Evolutionary conservation across 2,113 vertebrate species (phyloP), one percentile per base, ranked within the genome.

Genomic region (rabbit (Oryctolagus cuniculus)): DNA sequence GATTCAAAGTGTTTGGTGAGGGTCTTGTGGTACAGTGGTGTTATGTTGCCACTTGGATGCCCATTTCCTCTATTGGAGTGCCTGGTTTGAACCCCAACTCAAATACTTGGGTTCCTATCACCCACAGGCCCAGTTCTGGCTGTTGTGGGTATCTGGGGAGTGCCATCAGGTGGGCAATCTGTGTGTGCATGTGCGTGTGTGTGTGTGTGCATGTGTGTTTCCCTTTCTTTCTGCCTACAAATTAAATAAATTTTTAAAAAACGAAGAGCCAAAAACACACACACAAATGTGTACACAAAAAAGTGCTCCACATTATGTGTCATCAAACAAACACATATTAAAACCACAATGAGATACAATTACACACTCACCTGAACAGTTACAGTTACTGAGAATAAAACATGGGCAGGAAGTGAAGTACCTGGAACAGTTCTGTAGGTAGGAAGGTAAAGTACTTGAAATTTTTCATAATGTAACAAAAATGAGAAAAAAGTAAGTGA

Each of bases 241-340:
- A 44, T 44, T 44, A 44, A 44, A 44, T 44, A 44, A 44, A 44
- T 44, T 7, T 7, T 44, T 7, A 44, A 44, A 44, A 44, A 44
- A 44, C 7, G 7, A 44, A 91, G 11, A 85, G 16, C 29, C 34
- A 78, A 67, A 94, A 36, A 58, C 29, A 74, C 3, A 36, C 24
- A 85, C 9, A 6, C 2, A 34, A 6, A 51, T 38, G 49, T 77
- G 67, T 44, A 88, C 22, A 81, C 10, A 36, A 80, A 77, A 93
- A 93, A 89, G 10, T 70, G 24, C 5, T 75, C 72, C 38, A 1
- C 19, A 25, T 64, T 51, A 34, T 19, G 58, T 17, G 34, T 67
- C 49, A 78, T 64, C 49, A 21, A 89, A 64, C 31, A 96, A 77
- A 78, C 66, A 34, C 13, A 94, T 49, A 94, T 94, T 63, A 73